Base-by-base conservation (phyloP, 2,797 vertebrate species). In the Merluccius polli region DNA sequence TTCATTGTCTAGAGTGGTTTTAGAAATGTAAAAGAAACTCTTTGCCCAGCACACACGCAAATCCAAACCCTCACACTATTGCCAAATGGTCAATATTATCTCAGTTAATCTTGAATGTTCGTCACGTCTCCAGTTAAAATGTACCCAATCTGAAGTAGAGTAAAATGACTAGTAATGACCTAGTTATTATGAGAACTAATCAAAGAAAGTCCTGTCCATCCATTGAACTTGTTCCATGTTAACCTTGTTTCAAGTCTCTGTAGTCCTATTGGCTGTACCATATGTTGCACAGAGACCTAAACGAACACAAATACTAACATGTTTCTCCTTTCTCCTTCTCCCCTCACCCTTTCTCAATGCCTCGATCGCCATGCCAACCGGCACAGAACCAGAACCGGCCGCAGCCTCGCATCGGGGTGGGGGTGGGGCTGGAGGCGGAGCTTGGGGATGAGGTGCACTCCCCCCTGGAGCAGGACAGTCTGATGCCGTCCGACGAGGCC, bases 401-500 rank as follows among this genome's bases (percentile, higher is more conserved):
- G 59, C 94, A 93, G 70, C 88, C 89, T 36, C 77, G 72, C 65
- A 91, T 88, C 85, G 86, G 73, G 30, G 85, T 78, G 77, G 90
- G 84, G 70, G 77, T 85, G 81, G 89, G 86, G 83, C 91, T 85
- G 76, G 90, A 90, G 81, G 90, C 89, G 33, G 95, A 95, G 78
- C 92, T 81, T 0, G 94, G 93, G 0, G 90, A 91, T 80, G 94
- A 92, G 71, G 95, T 94, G 83, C 94, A 93, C 88, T 97, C 95
- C 2, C 95, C 96, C 1, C 84, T 97, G 77, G 97, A 98, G 91
- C 95, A 95, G 80, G 97, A 98, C 94, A 98, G 96, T 91, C 90
- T 97, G 80, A 98, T 98, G 97, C 96, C 95, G 0, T 97, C 96
- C 0, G 97, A 98, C 0, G 97, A 98, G 83, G 95, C 95, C 33